A percentile compares a stretch with the other conserved stretches of the same genome.
These are phyloP conservation scores for Anniella stebbinsi DNA, from an alignment of 2,797 vertebrate genomes.

Conservation along the genomic window DNA sequence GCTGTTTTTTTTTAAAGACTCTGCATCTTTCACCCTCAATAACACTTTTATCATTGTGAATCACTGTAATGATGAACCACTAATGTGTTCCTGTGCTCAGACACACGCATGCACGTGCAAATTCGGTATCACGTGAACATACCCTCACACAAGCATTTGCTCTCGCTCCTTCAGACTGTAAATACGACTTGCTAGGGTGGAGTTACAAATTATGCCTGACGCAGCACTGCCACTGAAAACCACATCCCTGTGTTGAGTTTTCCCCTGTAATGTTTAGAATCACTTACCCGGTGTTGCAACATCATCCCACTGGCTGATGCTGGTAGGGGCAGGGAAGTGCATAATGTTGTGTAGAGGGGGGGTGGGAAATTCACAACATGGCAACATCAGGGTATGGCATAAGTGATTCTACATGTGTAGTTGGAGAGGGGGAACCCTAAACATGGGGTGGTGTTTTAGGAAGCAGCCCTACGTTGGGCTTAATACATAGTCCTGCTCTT, in stretches of 20 bases:
- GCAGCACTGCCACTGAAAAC: neutral
- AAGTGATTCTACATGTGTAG: neutral
- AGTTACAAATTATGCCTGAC: neutral
- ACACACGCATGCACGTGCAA: constrained; percentile 12
- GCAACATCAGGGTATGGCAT: neutral
- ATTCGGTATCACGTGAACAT: neutral
- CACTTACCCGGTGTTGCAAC: neutral
- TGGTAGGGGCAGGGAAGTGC: neutral
- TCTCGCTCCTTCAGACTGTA: neutral
- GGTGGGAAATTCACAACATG: neutral
- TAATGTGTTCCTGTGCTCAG: constrained; percentile 27
- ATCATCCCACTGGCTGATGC: neutral
- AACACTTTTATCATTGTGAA: constrained; percentile 26
- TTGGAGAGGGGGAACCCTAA: neutral
- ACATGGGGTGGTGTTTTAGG: neutral
- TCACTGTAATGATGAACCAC: constrained; percentile 9
- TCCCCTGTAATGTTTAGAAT: neutral
- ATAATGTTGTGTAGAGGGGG: neutral
- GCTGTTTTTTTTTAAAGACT: constrained; percentile 34
- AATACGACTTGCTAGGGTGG: neutral
- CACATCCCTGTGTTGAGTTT: neutral
- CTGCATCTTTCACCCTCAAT: constrained; percentile 35
- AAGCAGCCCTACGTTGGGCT: neutral
- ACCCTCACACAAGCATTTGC: neutral
- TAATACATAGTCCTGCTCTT: neutral